Base-by-base conservation (phyloP, 2,888 invertebrate genomes). In the Monochamus alternatus region DNA sequence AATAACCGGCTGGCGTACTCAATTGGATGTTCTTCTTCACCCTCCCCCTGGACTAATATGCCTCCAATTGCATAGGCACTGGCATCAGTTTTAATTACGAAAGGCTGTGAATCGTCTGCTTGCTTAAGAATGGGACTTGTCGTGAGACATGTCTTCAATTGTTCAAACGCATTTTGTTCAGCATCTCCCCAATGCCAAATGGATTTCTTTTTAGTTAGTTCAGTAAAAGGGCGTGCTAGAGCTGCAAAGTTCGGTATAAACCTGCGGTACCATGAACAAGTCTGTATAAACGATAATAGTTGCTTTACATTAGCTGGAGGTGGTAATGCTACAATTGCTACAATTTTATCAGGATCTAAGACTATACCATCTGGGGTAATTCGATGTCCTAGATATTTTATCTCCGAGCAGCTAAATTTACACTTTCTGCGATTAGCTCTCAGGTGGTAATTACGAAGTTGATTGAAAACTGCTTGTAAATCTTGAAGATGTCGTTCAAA, bases 401-500 rank as follows among this genome's bases (percentile, higher is more conserved):
- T 75, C 22, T 67, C 14, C 1, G 66, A 31, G 62, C 78, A 74
- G 31, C 62, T 58, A 68, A 81, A 81, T 30, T 38, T 63, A 58
- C 81, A 81, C 64, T 81, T 81, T 14, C 73, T 62, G 9, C 81
- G 68, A 58, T 81, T 81, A 9, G 66, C 60, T 47, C 76, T 32
- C 30, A 81, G 55, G 31, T 80, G 72, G 55, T 75, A 80, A 43
- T 52, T 5, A 38, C 68, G 14, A 31, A 81, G 69, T 44, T 75
- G 63, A 8, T 67, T 66, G 52, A 81, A 77, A 9, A 78, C 58
- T 32, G n/a, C 8, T 43, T 64, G n/a, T 10, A 85, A 71, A 65
- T 84, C 81, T 10, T 58, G 32, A 5, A 83, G 3, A 72, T 84
- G 83, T 64, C 82, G 65, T 7, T 83, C 78, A 65, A 82, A 82